Base-by-base conservation (phyloP, 2,113 vertebrate species). In the Prolemur simus region DNA sequence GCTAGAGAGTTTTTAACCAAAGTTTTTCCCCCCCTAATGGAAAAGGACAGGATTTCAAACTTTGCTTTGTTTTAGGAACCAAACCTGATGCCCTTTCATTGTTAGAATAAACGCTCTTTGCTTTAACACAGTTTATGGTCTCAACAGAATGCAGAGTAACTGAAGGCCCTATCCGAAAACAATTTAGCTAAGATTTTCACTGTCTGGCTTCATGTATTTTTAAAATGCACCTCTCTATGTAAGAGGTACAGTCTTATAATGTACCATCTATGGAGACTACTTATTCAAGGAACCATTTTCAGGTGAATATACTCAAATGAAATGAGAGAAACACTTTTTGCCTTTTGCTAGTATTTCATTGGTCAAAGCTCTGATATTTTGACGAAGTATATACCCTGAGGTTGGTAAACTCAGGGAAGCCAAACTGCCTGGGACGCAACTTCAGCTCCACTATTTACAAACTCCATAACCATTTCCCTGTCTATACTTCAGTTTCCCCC, bases 61-160 rank as follows among this genome's bases (percentile, higher is more conserved):
- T 23, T 34, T 76, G 52, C 85, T 97, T n/a, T 77, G 63, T 87
- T 97, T 97, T 89, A 94, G 77, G 81, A 89, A 95, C 25, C 32
- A 82, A 37, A 54, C 23, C 52, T 89, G 73, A 45, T 74, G 14
- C 12, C 90, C 71, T 71, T 83, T 71, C 83, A 92, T 12, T 52
- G 54, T 77, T 18, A 71, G 29, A 78, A 23, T 47, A 74, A 86
- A 66, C 14, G 6, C 4, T 87, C 37, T 84, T 66, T 78, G 9
- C 56, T 76, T 49, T 66, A 58, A 58, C 18, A 49, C 0, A 60
- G 42, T 54, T 74, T 56, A 58, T 34, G 10, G 2, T 71, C 66
- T 94, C 54, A 91, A 17, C 10, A 77, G 92, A 95, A 97, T 84
- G 78, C 2, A 92, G 6, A 87, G 45, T 64, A 23, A 96, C 47